Evolutionary conservation across 2,113 vertebrate genomes (phyloP), one percentile per base, ranked within the genome.

Genomic region (Ptilonorhynchus violaceus): DNA sequence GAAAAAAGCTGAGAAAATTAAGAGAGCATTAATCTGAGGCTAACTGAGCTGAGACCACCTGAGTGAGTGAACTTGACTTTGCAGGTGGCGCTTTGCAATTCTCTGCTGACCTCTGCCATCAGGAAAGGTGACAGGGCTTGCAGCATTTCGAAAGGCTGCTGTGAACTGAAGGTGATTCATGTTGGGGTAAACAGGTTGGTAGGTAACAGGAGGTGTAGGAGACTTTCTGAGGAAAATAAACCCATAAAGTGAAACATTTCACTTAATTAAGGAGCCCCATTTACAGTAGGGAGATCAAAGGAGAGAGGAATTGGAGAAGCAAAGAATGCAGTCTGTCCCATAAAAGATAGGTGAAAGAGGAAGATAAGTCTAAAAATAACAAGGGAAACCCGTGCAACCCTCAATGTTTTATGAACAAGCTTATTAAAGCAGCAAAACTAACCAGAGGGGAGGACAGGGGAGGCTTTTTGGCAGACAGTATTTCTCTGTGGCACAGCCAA

Each of bases 241-340:
- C 72, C 55, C 35, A 87, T 47, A 53, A 83, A 96, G 11, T 60
- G 59, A 95, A 96, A 88, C 52, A 77, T 95, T 95, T 88, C 52
- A 50, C 70, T 89, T 95, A 91, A 96, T 92, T 87, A 79, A 82
- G 60, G 35, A 62, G 31, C 37, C 63, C 60, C 63, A 49, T 91
- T 94, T 97, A 91, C 53, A 86, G 53, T 77, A 70, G 28, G 33
- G 60, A 95, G 95, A 97, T 96, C 89, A 95, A 96, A 96, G 94
- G 39, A 93, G 25, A 81, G 23, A 74, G 66, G 78, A 94, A 96
- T 7, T 52, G 85, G 85, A 96, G 82, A 95, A 80, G 62, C 30
- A 70, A 97, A 85, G 89, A 95, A 89, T 67, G 59, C 23, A 42
- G 14, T 59, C 64, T 92, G 83, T n/a, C 66, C 85, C 67, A 90